Evolutionary conservation across 2,113 vertebrate species (phyloP), one percentile per base, ranked within the genome.

Genomic region (Phoenicopterus ruber): DNA sequence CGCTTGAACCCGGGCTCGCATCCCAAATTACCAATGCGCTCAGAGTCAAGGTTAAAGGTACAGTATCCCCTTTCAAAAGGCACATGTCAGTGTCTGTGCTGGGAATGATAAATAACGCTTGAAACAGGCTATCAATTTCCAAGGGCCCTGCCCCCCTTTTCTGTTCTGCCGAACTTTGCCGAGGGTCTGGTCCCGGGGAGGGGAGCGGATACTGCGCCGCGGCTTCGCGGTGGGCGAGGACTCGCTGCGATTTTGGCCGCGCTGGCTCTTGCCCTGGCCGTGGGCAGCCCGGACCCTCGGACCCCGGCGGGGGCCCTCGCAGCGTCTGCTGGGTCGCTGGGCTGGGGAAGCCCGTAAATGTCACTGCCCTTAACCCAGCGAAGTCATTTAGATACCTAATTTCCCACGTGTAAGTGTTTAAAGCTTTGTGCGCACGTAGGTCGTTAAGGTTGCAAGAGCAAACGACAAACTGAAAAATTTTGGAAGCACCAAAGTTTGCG

Each of bases 31-130:
- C 98, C 98, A 85, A 32, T 13, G 93, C 5, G 36, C 93, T 97
- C 90, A 25, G 96, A 97, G 97, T 97, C 98, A 98, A 98, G 98
- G 98, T 98, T 97, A 98, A 98, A 98, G 98, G 98, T 97, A 97
- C 96, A 97, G 97, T 95, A 97, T 98, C 97, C 96, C 93, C 95
- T 98, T 98, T 98, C 98, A 98, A 98, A 98, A 98, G 96, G 97
- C 96, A 81, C 96, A 96, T 94, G 97, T 94, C 98, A 95, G 88
- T 96, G 96, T 95, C 97, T 98, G 96, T 96, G 96, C 97, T 49
- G 96, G 94, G 95, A 94, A 96, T 97, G 98, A 98, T 97, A 97
- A 98, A 98, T 97, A 98, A 96, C n/a, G 76, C 93, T 91, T 79
- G 95, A 80, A 97, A 87, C 86, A 93, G 95, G 94, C 97, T 96